Evolutionary conservation across 2,113 vertebrate genomes (phyloP), one percentile per base, ranked within the genome.

Genomic region (Lophura nycthemera): DNA sequence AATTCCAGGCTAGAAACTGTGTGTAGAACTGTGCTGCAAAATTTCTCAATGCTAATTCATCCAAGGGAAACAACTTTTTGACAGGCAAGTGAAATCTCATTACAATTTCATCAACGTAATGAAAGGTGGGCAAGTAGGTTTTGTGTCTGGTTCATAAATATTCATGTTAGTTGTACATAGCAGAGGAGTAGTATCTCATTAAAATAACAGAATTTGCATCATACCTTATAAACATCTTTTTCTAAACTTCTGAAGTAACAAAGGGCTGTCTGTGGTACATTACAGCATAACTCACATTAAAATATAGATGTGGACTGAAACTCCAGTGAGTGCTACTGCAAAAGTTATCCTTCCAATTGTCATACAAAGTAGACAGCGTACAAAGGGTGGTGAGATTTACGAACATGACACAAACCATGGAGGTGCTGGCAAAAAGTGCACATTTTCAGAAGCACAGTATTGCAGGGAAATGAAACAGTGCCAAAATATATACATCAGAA

Each of bases 111-210:
- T 91, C 88, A 70, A 38, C 59, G 30, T 54, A 92, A 96, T 75
- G 65, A 95, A 94, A 94, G 66, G 86, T 88, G 90, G 77, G 83
- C 93, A 91, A 95, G 92, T 76, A 86, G 73, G 91, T 95, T 92
- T 94, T 76, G 69, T 75, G 76, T 34, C 83, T 90, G 54, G 43
- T 42, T 94, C 57, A 86, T 94, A 93, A 95, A 94, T 95, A 94
- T 92, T 95, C 88, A 93, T 30, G 10, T 25, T 0, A 18, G 13
- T 59, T 94, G 90, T 95, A 75, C 80, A 81, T 93, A 88, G 57
- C 72, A 86, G 86, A 70, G 52, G 22, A 95, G 52, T 22, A 63
- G 69, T 25, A 45, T 63, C 91, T 95, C 80, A 81, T 95, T 93
- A 83, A 73, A 77, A 65, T 8, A 91, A 63, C 8, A 0, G 76